A percentile compares a stretch with the other conserved stretches of the same genome.
phyloP scores from a whole-genome alignment of 2,113 vertebrate species.

The Cinclus cinclus region DNA sequence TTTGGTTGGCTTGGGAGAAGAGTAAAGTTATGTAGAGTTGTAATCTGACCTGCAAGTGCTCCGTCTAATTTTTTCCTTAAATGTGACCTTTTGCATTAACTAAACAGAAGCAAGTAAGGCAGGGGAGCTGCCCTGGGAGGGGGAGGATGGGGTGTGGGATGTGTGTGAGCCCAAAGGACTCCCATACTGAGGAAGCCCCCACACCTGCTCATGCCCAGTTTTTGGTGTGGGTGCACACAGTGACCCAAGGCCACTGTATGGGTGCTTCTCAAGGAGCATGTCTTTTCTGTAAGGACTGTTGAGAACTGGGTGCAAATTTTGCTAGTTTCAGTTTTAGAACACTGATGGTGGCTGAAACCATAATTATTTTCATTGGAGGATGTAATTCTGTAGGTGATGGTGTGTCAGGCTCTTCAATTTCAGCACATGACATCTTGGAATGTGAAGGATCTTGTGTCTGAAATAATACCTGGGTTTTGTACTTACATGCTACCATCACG shows the following conservation, averaged over 20 bases:
- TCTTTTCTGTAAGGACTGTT: not conserved
- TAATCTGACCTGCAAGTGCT: constrained; percentile 46
- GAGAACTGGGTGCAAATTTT: not conserved
- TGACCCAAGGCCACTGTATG: not conserved
- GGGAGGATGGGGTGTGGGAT: not conserved
- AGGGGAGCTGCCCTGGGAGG: not conserved
- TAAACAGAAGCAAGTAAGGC: constrained; percentile 11
- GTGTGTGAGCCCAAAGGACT: not conserved
- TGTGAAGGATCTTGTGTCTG: not conserved
- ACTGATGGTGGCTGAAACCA: accelerated
- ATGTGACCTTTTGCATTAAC: constrained; percentile 54
- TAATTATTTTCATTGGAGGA: not conserved
- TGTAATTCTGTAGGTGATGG: not conserved
- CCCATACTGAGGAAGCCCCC: not conserved
- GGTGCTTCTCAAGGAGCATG: not conserved
- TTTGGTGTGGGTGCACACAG: not conserved
- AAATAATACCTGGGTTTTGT: accelerated
- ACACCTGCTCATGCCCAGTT: not conserved
- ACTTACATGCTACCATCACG: accelerated
- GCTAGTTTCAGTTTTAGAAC: not conserved
- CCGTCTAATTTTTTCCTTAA: constrained; percentile 54
- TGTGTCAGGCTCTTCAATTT: not conserved
- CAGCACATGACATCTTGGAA: not conserved
- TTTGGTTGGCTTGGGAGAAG: constrained; percentile 44
- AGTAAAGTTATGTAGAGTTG: constrained; percentile 40